A percentile compares a stretch with the other conserved stretches of the same genome.
phyloP scores from a whole-genome alignment of 2,888 invertebrate species.

The Drosophila robusta region DNA sequence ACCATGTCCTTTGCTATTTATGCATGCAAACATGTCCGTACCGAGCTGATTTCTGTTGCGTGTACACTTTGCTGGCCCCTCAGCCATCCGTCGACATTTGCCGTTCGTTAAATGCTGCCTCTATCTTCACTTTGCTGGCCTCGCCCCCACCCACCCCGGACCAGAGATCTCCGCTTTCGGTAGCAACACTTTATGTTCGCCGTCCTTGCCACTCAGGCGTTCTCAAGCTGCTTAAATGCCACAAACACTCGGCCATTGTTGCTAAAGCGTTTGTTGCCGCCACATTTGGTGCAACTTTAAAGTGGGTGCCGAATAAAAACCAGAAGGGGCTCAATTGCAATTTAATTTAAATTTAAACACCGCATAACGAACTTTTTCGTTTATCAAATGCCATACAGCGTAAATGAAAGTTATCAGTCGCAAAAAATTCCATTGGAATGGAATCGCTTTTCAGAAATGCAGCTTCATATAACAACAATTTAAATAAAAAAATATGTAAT shows the following conservation, averaged over 20 bases:
- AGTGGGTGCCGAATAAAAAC: background rate
- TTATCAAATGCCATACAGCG: no score
- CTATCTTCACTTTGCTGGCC: background rate
- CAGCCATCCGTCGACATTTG: slow-evolving; percentile 56
- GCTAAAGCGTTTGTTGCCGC: slow-evolving; percentile 20
- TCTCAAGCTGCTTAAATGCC: slow-evolving; percentile 29
- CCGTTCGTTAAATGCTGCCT: slow-evolving; percentile 56
- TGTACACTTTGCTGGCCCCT: slow-evolving; percentile 60
- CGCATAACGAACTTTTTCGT: no score
- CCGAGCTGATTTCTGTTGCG: slow-evolving; percentile 72
- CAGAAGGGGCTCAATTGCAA: no score
- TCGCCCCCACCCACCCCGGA: background rate
- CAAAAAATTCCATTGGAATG: no score
- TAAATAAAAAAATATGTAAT: no score
- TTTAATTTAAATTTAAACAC: no score
- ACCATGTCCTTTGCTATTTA: slow-evolving; percentile 75
- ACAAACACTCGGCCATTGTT: slow-evolving; percentile 12
- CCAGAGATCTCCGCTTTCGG: background rate
- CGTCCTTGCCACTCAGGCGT: slow-evolving; percentile 23
- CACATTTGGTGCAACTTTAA: slow-evolving; percentile 20
- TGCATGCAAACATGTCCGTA: slow-evolving; percentile 78
- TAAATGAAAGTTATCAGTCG: no score
- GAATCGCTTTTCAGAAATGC: no score
- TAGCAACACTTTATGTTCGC: slow-evolving; percentile 26
- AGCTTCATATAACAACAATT: no score